Evolutionary conservation across 1,140 invertebrate genomes (phyloP), one percentile per base, ranked within the genome.

Genomic region (Orchestia grillus): DNA sequence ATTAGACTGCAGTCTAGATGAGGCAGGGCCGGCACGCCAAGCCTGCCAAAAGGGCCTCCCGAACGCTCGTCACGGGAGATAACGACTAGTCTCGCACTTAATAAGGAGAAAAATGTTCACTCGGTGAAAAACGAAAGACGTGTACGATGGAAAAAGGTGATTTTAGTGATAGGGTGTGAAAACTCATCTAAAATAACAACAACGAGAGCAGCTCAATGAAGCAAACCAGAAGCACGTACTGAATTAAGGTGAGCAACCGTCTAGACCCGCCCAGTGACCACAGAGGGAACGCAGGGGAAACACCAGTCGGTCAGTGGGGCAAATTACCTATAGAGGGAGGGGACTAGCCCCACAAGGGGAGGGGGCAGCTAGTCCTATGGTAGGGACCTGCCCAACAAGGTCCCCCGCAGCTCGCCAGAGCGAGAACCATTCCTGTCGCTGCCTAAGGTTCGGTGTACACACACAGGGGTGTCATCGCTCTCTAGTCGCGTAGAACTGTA

Each of bases 201-300:
- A 90, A 90, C n/a, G 3, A 90, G 28, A 36, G 43, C n/a, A 19
- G 4, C 11, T 94, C 47, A 45, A 94, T 44, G 43, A 19, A 45
- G 41, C 0, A 44, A 94, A 94, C 43, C 19, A 94, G 92, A 45
- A 94, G 43, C 43, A 94, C 92, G 92, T 94, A 94, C 92, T 94
- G 92, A 42, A 94, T 42, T 23, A 94, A 45, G 92, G 92, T 94
- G 92, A 94, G 92, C 36, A 94, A 94, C 92, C 92, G 92, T 94
- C 92, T 94, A 94, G 92, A 44, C 92, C 92, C 44, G 44, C 41
- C 88, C 43, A 40, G 43, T 45, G 8, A 94, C 44, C 43, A 47
- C 44, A 94, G 92, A 94, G 36, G 41, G 92, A 11, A 94, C 42
- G 44, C 41, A n/a, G 44, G 92, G 41, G 92, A 94, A 44, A 94